These are phyloP conservation scores for Ianthella basta DNA, from an alignment of 37 sponge, comb jelly and placozoan genomes.

Conservation along the genomic window DNA sequence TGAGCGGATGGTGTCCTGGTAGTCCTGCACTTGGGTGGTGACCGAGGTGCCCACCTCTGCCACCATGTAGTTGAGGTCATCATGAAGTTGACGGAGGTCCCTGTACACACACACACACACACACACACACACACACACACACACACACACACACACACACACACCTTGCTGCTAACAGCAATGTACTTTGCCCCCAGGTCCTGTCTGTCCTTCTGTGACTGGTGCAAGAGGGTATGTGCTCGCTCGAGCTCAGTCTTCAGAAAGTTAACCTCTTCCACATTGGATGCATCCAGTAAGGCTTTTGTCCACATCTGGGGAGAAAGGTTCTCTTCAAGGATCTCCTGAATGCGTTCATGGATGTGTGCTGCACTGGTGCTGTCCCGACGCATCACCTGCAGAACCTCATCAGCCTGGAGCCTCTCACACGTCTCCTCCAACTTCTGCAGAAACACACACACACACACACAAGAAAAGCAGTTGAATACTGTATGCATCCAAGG, in stretches of 20 bases:
- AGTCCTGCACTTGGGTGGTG: not conserved
- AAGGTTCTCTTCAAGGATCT: conserved; percentile 60
- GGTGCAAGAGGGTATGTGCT: conserved; percentile 30
- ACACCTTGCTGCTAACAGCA: conserved; percentile 55
- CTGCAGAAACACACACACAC: conserved; percentile 27
- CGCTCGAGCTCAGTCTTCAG: conserved; percentile 64
- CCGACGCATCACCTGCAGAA: conserved; percentile 42
- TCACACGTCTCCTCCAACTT: conserved; percentile 59
- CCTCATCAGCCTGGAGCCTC: conserved; percentile 41
- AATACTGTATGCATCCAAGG: too few species aligned
- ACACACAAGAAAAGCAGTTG: not conserved
- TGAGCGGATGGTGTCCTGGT: not conserved
- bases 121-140: conserved; percentile 36
- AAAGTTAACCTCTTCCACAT: conserved; percentile 11
- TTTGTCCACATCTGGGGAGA: conserved; percentile 29
- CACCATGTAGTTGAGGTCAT: not conserved
- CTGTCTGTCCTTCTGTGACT: conserved; percentile 41
- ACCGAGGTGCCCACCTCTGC: not conserved
- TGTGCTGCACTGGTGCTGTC: conserved; percentile 50
- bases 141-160: conserved; percentile 28
- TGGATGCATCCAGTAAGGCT: not conserved
- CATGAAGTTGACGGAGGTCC: not conserved
- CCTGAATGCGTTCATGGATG: conserved; percentile 61
- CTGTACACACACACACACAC: conserved; percentile 32
- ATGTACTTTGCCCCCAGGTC: conserved; percentile 58